Evolutionary conservation across 2,888 invertebrate genomes (phyloP), one percentile per base, ranked within the genome.

Genomic region (Drosophila yooni): DNA sequence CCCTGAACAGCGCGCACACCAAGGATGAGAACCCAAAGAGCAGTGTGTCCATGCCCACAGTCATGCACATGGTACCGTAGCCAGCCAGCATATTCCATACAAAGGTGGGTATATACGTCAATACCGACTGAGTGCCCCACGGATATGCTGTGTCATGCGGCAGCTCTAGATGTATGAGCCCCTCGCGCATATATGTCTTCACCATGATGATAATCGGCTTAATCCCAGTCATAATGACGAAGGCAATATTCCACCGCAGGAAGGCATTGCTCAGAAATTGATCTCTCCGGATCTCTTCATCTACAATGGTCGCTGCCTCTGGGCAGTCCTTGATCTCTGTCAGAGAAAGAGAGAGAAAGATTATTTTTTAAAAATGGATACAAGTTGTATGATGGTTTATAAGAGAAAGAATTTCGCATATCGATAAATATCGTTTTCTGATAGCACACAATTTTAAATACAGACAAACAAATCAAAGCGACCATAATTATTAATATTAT

Each of bases 1-100:
- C 80, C 53, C 72, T 79, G 13, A 83, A 83, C 1, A 83, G 34
- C 27, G 83, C 85, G 31, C 85, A 81, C 25, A 82, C 81, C 38
- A 82, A 78, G 53, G 78, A 85, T 1, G 82, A 80, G 13, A 85
- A 73, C 1, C 70, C 85, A 21, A 74, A 83, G 1, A 83, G 73
- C 29, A 83, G 53, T 0, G 85, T 72, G 53, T 83, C 83, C 68
- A 78, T 77, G 58, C 83, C 78, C 33, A 85, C 11, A 0, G 80
- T 68, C 83, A 85, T 80, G 7, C 56, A 70, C 1, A 83, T 78
- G 1, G 80, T 80, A 13, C 69, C 70, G 7, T 75, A 78, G 34
- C 80, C 70, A 75, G 69, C 72, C 54, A 73, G 21, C 34, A 80
- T 15, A 21, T 82, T 75, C 83, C 85, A 83, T 8, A 82, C 3